Percentiles rank a stretch among this genome's conserved stretches.
Evolutionary conservation across 2,113 vertebrate genomes (phyloP).

Genomic region (Salvator merianae): DNA sequence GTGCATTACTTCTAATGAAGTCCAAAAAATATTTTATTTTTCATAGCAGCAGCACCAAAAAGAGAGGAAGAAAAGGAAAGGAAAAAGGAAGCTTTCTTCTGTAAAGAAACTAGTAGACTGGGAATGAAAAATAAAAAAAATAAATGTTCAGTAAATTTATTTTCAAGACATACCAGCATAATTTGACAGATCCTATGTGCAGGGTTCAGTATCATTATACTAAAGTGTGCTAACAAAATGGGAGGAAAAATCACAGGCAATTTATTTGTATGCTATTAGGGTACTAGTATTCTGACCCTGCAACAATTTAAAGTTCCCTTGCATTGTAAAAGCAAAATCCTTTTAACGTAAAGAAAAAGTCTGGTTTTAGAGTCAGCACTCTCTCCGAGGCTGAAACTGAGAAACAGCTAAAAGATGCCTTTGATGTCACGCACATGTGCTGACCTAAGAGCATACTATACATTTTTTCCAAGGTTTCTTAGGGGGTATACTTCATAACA

Average conservation of each 20-base stretch:
- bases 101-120: conserved; percentile 45
- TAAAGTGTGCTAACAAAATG: conserved; percentile 40
- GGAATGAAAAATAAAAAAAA: conserved; percentile 63
- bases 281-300: conserved; percentile 41
- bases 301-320: conserved; percentile 48
- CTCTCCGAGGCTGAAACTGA: conserved; percentile 53
- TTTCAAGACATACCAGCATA: conserved; percentile 59
- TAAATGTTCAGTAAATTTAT: conserved; percentile 66
- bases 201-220: conserved; percentile 10
- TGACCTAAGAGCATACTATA: conserved; percentile 58
- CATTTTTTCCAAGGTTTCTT: conserved; percentile 60
- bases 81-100: conserved; percentile 23
- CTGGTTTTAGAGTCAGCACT: conserved; percentile 45
- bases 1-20: conserved; percentile 68
- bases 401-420: conserved; percentile 49
- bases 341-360: conserved; percentile 24
- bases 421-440: conserved; percentile 56
- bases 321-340: conserved; percentile 46
- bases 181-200: conserved; percentile 53
- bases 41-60: conserved; percentile 50
- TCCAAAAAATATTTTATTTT: conserved; percentile 68
- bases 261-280: conserved; percentile 47
- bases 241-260: neutral
- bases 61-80: conserved; percentile 31
- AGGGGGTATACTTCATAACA: conserved; percentile 62